These are phyloP conservation scores for Coregonus suidteri DNA, from an alignment of 2,797 vertebrate species.

Conservation along the genomic window DNA sequence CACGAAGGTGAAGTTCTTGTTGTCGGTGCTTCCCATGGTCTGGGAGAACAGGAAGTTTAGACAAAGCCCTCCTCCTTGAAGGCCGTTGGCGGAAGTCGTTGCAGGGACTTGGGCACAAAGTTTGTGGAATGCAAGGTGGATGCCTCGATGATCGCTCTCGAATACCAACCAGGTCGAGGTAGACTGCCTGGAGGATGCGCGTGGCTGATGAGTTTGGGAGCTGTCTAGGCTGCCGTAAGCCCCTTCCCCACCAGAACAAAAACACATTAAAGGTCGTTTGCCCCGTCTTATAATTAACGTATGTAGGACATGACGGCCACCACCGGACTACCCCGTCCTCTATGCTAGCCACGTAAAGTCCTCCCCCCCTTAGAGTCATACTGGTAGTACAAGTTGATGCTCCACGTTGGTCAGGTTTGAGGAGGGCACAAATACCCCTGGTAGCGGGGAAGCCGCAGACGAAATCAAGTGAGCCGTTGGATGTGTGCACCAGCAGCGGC, in stretches of 20 bases:
- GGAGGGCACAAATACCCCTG: slow-evolving; percentile 92
- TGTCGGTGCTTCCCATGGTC: slow-evolving; percentile 79
- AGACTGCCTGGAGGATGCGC: slow-evolving; percentile 86
- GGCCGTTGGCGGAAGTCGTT: slow-evolving; percentile 86
- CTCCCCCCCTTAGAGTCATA: slow-evolving; percentile 88
- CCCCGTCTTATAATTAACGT: slow-evolving; percentile 44
- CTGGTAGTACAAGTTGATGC: slow-evolving; percentile 82
- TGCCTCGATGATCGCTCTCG: slow-evolving; percentile 89
- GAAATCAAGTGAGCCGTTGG: slow-evolving; percentile 81
- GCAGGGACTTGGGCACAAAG: slow-evolving; percentile 83
- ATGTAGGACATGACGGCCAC: slow-evolving; percentile 90
- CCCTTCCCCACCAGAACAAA: slow-evolving; percentile 94
- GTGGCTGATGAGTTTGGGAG: slow-evolving; percentile 91
- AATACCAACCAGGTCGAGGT: slow-evolving; percentile 84
- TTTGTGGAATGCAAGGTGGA: slow-evolving; percentile 88
- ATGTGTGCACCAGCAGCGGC: slow-evolving; percentile 84
- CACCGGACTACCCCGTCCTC: slow-evolving; percentile 88
- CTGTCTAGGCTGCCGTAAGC: slow-evolving; percentile 88
- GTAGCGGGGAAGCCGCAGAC: slow-evolving; percentile 93
- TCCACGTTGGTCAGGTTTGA: slow-evolving; percentile 84
- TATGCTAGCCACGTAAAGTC: slow-evolving; percentile 95
- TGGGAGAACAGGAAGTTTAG: slow-evolving; percentile 94
- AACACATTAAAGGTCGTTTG: slow-evolving; percentile 80
- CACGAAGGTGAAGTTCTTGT: slow-evolving; percentile 85
- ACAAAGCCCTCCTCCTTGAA: slow-evolving; percentile 86